phyloP scores from a whole-genome alignment of 2,113 vertebrate species.

The Heliornis fulica region DNA sequence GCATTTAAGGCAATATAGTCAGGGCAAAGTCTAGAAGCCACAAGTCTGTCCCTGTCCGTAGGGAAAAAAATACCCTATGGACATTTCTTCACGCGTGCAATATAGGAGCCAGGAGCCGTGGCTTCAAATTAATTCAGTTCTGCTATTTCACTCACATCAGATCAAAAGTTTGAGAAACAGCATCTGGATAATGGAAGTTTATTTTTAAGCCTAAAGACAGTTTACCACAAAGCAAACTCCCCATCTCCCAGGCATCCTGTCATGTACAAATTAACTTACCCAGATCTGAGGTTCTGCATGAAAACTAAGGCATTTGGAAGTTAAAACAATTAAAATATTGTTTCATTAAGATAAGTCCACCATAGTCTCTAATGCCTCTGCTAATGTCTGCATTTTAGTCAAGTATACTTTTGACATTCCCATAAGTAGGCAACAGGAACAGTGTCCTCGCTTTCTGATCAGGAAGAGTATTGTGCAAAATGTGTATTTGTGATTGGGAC shows the following conservation, averaged over 20 bases:
- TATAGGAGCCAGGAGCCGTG: neutral
- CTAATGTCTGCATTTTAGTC: neutral
- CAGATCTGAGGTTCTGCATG: neutral
- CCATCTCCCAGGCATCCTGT: neutral
- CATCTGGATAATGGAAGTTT: neutral
- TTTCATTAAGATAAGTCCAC: neutral
- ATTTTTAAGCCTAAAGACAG: neutral
- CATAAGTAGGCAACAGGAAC: neutral
- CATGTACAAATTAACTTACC: neutral
- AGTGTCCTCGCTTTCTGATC: neutral
- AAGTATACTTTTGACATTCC: neutral
- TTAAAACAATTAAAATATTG: neutral
- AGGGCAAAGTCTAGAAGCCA: neutral
- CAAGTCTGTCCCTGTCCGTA: neutral
- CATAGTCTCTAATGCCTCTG: neutral
- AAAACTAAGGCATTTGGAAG: conserved; percentile 10
- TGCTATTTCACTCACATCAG: neutral
- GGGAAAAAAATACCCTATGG: neutral
- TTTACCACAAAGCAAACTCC: conserved; percentile 16
- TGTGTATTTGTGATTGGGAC: neutral
- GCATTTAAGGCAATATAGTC: neutral
- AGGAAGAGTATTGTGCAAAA: neutral
- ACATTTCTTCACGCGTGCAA: neutral
- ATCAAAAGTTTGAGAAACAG: conserved; percentile 8
- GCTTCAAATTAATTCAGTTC: neutral